Evolutionary conservation across 35 echinoderm and acorn worm genomes (phyloP).

Genomic region (Apostichopus parvimensis): DNA sequence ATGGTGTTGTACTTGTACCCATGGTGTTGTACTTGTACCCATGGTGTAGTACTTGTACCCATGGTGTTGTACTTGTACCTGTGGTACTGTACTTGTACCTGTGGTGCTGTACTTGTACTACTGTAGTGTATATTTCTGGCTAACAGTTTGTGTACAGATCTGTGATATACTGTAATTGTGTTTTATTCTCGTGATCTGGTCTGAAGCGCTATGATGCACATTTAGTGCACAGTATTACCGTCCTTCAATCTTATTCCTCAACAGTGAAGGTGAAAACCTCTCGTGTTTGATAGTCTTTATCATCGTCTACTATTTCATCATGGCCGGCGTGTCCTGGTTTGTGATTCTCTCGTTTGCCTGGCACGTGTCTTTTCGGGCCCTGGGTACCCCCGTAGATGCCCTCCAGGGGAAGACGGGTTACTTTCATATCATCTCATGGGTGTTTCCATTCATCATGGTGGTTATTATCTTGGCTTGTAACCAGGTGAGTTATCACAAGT

Average conservation of each 20-base stretch:
- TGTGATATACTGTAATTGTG: not conserved
- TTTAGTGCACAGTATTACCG: not conserved
- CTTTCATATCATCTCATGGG: constrained; percentile 92
- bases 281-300: constrained; percentile 95
- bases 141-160: not conserved
- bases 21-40: too few species aligned
- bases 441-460: constrained; percentile 81
- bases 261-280: constrained; percentile 89
- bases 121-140: too few species aligned
- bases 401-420: constrained; percentile 93
- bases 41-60: too few species aligned
- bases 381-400: constrained; percentile 84
- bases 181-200: not conserved
- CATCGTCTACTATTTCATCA: constrained; percentile 99
- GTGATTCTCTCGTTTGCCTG: constrained; percentile 89
- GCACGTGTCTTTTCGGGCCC: constrained; percentile 86
- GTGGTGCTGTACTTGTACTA: too few species aligned
- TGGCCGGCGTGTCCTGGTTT: constrained; percentile 96
- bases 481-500: constrained; percentile 59
- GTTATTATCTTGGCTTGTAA: constrained; percentile 88
- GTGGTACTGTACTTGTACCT: too few species aligned
- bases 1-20: too few species aligned
- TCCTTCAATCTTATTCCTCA: not conserved
- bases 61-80: too few species aligned
- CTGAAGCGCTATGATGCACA: not conserved